Evolutionary conservation across 2,113 vertebrate species (phyloP).

Genomic region (Hipposideros armiger): DNA sequence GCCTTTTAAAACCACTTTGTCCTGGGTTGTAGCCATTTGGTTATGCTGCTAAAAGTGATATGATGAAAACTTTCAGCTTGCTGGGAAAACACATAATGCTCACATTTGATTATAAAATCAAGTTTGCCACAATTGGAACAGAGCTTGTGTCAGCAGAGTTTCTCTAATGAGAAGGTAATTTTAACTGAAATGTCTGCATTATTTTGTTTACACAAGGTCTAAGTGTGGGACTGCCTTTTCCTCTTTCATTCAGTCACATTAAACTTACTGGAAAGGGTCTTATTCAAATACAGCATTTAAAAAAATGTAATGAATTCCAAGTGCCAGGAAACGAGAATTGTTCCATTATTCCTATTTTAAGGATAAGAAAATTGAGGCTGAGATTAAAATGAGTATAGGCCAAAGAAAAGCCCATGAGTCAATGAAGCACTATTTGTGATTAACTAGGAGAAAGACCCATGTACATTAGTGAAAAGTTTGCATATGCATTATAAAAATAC

Average conservation of each 20-base stretch:
- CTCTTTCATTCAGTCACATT: constrained; percentile 80
- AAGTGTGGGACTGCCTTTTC: constrained; percentile 64
- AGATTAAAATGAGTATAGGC: neutral
- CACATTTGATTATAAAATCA: constrained; percentile 82
- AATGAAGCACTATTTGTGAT: neutral
- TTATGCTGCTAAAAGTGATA: constrained; percentile 78
- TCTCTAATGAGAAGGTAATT: constrained; percentile 84
- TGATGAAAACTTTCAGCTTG: constrained; percentile 80
- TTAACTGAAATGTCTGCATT: constrained; percentile 82
- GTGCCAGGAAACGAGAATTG: constrained; percentile 21
- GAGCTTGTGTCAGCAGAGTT: constrained; percentile 85
- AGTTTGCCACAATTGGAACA: constrained; percentile 79
- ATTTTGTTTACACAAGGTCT: constrained; percentile 78
- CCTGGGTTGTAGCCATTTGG: constrained; percentile 82
- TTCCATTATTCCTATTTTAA: constrained; percentile 30
- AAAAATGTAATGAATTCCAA: constrained; percentile 41
- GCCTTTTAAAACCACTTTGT: constrained; percentile 80
- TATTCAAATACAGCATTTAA: constrained; percentile 67
- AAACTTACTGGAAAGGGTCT: constrained; percentile 53
- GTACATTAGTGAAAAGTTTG: constrained; percentile 40
- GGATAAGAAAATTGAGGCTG: constrained; percentile 11
- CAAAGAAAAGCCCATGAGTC: neutral
- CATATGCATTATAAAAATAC: neutral
- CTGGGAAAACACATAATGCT: constrained; percentile 80
- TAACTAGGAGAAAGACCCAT: neutral